Conservation (phyloP, 2,113 vertebrate genomes). For the Tricholaema leucomelas region DNA sequence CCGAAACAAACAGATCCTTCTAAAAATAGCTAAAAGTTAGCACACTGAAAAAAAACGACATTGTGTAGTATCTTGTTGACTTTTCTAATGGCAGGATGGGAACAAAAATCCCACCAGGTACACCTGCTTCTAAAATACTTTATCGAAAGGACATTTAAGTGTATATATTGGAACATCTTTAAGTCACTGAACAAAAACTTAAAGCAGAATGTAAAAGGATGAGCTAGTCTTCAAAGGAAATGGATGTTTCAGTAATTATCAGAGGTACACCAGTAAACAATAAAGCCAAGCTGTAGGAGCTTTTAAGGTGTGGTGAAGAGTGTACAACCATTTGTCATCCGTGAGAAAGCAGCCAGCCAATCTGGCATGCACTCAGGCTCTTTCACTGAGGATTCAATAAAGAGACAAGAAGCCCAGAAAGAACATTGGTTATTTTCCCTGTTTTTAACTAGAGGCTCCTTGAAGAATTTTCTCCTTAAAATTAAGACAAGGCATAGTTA, state of each 20-base stretch:
- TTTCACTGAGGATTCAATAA: neutral
- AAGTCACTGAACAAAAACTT: neutral
- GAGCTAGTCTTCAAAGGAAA: neutral
- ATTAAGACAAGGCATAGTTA: neutral
- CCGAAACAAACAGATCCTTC: neutral
- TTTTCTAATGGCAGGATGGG: neutral
- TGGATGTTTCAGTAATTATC: neutral
- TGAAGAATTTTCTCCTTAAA: neutral
- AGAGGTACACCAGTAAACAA: neutral
- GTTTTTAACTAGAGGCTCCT: neutral
- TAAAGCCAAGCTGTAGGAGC: slow-evolving; percentile 13
- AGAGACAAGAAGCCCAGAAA: neutral
- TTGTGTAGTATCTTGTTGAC: neutral
- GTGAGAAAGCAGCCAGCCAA: slow-evolving; percentile 50
- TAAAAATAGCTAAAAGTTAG: neutral
- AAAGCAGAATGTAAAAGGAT: neutral
- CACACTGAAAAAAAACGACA: neutral
- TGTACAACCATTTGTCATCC: neutral
- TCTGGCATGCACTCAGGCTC: neutral
- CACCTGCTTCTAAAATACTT: neutral
- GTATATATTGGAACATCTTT: neutral
- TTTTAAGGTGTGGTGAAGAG: neutral
- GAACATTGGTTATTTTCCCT: neutral
- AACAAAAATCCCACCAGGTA: neutral
- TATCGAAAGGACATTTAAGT: neutral